Evolutionary conservation across 2,113 vertebrate genomes (phyloP).

Genomic region (Passer montanus): DNA sequence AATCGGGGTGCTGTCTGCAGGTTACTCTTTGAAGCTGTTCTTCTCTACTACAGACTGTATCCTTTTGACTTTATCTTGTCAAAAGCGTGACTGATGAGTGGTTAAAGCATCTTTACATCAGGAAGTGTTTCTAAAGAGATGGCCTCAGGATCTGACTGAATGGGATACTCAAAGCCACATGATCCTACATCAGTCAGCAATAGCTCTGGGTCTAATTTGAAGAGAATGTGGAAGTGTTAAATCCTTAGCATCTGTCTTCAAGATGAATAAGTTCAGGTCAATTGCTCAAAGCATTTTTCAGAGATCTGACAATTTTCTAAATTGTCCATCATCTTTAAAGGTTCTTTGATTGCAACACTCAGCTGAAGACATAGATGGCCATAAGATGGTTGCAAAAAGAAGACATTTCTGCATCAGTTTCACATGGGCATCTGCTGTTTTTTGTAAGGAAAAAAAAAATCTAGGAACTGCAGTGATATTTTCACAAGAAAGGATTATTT

Average conservation of each 20-base stretch:
- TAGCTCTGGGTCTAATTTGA: constrained; percentile 31
- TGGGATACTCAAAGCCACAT: constrained; percentile 11
- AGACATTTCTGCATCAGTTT: neutral
- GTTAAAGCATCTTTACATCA: constrained; percentile 33
- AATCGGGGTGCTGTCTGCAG: neutral
- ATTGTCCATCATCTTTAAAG: constrained; percentile 58
- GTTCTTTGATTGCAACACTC: constrained; percentile 13
- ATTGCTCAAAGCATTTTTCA: constrained; percentile 57
- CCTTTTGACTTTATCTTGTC: constrained; percentile 26
- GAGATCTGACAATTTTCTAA: constrained; percentile 58
- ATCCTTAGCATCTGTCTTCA: constrained; percentile 46
- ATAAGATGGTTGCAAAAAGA: neutral
- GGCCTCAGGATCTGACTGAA: constrained; percentile 35
- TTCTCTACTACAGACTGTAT: neutral
- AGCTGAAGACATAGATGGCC: neutral
- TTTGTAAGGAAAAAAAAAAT: neutral
- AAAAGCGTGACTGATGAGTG: constrained; percentile 24
- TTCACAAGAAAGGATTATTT: neutral
- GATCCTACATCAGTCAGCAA: constrained; percentile 28
- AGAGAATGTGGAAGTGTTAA: constrained; percentile 45
- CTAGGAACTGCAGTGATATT: neutral
- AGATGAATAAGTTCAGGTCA: constrained; percentile 41
- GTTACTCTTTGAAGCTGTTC: neutral
- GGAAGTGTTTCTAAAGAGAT: constrained; percentile 25
- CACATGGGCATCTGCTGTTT: neutral